These are phyloP conservation scores for Acrobasis repandana DNA, from an alignment of 2,888 invertebrate species.

Conservation along the genomic window DNA sequence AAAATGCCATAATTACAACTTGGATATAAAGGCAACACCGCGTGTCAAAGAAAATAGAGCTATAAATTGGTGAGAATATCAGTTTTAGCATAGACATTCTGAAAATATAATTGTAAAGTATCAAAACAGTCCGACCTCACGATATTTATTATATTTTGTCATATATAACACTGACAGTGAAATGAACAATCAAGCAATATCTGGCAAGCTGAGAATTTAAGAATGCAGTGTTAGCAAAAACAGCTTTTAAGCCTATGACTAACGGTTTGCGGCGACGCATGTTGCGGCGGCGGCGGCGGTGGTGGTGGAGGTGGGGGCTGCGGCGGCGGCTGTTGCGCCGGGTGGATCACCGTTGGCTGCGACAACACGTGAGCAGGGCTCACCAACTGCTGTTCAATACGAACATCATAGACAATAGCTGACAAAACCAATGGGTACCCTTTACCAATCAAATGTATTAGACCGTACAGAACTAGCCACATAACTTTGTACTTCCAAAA, in stretches of 20 bases:
- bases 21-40: too few species aligned
- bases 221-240: not conserved
- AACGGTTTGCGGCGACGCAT: slow-evolving; percentile 56
- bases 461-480: slow-evolving; percentile 1
- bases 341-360: slow-evolving; percentile 76
- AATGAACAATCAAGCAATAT: not conserved
- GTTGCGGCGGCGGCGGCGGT: slow-evolving; percentile 48
- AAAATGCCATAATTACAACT: too few species aligned
- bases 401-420: slow-evolving; percentile 10
- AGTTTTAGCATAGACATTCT: too few species aligned
- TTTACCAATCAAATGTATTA: slow-evolving; percentile 19
- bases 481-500: not conserved
- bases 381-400: slow-evolving; percentile 59
- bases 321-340: slow-evolving; percentile 75
- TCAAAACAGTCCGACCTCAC: too few species aligned
- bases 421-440: slow-evolving; percentile 2
- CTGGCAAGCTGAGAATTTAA: slow-evolving; percentile 8
- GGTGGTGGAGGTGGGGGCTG: slow-evolving; percentile 70
- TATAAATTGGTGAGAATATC: too few species aligned
- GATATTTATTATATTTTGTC: not conserved
- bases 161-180: not conserved
- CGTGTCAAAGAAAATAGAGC: too few species aligned
- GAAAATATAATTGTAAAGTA: too few species aligned
- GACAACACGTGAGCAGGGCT: slow-evolving; percentile 72
- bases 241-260: slow-evolving; percentile 29